phyloP scores from a whole-genome alignment of 2,113 vertebrate genomes.

The Actenoides lindsayi region DNA sequence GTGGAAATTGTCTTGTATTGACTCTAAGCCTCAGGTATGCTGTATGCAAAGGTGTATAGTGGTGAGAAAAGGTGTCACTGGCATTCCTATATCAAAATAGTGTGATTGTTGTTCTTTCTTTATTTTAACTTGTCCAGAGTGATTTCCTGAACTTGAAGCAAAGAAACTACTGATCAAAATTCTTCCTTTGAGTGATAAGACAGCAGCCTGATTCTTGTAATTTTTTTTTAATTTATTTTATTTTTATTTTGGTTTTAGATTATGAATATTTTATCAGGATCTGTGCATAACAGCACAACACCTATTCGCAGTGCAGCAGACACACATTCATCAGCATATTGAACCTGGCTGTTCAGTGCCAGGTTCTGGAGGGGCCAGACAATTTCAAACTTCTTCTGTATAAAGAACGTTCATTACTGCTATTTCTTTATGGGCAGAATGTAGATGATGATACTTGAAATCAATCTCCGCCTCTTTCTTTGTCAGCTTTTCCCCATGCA shows the following conservation, averaged over 20 bases:
- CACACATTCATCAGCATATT: background rate
- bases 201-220: background rate
- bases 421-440: background rate
- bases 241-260: background rate
- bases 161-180: background rate
- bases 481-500: too few species aligned
- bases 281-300: background rate
- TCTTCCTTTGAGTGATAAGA: background rate
- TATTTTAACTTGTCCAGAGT: background rate
- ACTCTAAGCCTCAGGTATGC: background rate
- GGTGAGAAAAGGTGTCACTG: background rate
- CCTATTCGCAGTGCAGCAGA: background rate
- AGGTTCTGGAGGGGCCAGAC: background rate
- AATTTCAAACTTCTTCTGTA: background rate
- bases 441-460: background rate
- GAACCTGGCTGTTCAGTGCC: background rate
- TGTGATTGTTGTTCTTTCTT: background rate
- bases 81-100: background rate
- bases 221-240: too few species aligned
- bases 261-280: background rate
- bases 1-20: background rate
- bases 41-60: accelerated
- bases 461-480: background rate
- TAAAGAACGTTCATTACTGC: background rate
- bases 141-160: background rate